Conservation (phyloP, 2,888 invertebrate genomes). For the Teleogryllus oceanicus region DNA sequence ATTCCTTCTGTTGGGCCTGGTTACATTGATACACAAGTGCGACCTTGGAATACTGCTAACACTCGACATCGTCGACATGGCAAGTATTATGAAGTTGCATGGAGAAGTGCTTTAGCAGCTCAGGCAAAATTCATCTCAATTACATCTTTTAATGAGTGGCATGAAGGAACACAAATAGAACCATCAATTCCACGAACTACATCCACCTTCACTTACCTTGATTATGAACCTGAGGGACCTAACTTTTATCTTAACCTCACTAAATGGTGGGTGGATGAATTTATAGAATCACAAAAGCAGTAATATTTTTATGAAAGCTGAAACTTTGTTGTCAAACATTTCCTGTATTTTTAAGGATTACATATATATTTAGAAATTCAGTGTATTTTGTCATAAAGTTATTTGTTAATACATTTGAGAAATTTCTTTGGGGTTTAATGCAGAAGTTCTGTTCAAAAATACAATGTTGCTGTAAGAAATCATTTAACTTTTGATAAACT, state of each 20-base stretch:
- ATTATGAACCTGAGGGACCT: slow-evolving; percentile 60
- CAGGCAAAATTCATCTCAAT: slow-evolving; percentile 59
- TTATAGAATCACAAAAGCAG: slow-evolving; percentile 40
- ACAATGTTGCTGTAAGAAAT: too few species aligned
- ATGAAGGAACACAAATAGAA: slow-evolving; percentile 72
- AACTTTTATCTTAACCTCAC: slow-evolving; percentile 63
- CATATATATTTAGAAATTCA: too few species aligned
- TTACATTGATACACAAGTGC: slow-evolving; percentile 61
- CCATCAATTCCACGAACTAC: slow-evolving; percentile 54
- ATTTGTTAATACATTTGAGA: too few species aligned
- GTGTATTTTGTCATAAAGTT: too few species aligned
- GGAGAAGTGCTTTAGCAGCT: slow-evolving; percentile 58
- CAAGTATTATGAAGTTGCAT: slow-evolving; percentile 61
- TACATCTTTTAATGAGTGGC: slow-evolving; percentile 73
- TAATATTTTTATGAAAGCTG: not conserved
- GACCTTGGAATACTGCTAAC: slow-evolving; percentile 58
- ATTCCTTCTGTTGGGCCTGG: slow-evolving; percentile 69
- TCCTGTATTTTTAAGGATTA: too few species aligned
- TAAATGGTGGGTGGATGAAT: slow-evolving; percentile 58
- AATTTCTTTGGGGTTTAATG: too few species aligned
- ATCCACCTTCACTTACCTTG: slow-evolving; percentile 51
- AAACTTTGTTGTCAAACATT: too few species aligned
- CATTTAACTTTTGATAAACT: too few species aligned
- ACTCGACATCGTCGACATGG: slow-evolving; percentile 55
- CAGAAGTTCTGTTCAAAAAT: too few species aligned